Conservation (phyloP, 2,888 invertebrate species). For the Apotomis turbidana region DNA sequence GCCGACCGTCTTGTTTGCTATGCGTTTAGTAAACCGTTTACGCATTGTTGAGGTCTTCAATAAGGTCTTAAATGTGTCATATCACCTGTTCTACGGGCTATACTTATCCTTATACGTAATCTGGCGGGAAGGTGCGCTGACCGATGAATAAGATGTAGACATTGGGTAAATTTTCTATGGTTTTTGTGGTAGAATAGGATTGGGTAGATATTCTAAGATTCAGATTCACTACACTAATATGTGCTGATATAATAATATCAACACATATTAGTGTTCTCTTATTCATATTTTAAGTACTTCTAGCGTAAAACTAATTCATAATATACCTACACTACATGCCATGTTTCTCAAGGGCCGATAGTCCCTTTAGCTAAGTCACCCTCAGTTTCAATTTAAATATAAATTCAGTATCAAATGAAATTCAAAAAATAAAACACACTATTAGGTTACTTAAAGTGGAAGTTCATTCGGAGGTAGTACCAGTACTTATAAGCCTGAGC, state of each 20-base stretch:
- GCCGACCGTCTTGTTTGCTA: slow-evolving; percentile 52
- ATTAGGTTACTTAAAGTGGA: not conserved
- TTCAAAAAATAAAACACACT: too few relatives aligned
- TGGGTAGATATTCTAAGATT: not conserved
- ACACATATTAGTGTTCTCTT: too few relatives aligned
- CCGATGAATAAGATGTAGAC: not conserved
- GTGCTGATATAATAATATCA: too few relatives aligned
- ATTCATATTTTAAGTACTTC: too few relatives aligned
- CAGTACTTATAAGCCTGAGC: not conserved
- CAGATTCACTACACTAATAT: too few relatives aligned
- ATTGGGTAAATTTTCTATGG: not conserved
- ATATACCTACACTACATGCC: too few relatives aligned
- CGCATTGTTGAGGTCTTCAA: slow-evolving; percentile 30
- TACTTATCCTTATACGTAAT: slow-evolving; percentile 1
- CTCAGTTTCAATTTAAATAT: too few relatives aligned
- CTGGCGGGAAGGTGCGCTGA: slow-evolving; percentile 11
- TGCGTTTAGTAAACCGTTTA: slow-evolving; percentile 51
- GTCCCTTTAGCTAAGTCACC: too few relatives aligned
- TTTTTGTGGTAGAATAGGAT: not conserved
- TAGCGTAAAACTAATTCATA: too few relatives aligned
- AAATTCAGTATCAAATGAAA: too few relatives aligned
- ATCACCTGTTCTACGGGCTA: not conserved
- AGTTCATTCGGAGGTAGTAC: not conserved
- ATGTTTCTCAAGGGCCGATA: too few relatives aligned
- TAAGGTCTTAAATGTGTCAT: slow-evolving; percentile 29